These are phyloP conservation scores for Arothron firmamentum DNA, from an alignment of 2,113 vertebrate species.

Conservation along the genomic window DNA sequence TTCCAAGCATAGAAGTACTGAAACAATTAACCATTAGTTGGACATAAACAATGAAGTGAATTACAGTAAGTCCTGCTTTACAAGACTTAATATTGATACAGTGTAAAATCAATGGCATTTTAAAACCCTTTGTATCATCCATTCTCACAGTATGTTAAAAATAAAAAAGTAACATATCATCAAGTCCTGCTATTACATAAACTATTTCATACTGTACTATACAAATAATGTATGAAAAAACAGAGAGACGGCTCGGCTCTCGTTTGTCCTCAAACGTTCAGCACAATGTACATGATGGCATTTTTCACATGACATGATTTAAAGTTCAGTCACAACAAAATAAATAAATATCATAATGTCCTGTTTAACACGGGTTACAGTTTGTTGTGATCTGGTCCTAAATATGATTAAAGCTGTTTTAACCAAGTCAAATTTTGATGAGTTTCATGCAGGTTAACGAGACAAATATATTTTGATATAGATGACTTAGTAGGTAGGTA, in stretches of 20 bases:
- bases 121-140: conserved; percentile 24
- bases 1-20: conserved; percentile 32
- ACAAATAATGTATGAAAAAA: conserved; percentile 28
- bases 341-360: no score
- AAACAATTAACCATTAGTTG: conserved; percentile 40
- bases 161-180: conserved; percentile 18
- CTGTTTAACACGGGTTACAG: no score
- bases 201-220: conserved; percentile 22
- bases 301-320: no score
- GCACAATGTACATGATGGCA: no score
- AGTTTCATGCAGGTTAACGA: no score
- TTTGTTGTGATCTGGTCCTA: no score
- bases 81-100: conserved; percentile 53
- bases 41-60: conserved; percentile 40
- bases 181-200: conserved; percentile 13
- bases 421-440: no score
- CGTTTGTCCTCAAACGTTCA: no score
- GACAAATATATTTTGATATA: no score
- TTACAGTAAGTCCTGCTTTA: conserved; percentile 63
- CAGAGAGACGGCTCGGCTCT: conserved; percentile 7
- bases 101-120: conserved; percentile 61
- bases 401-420: no score
- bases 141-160: conserved; percentile 61
- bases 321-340: no score
- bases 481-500: no score